These are phyloP conservation scores for Caenorhabditis panamensis DNA, from an alignment of 2,888 invertebrate species.

Conservation along the genomic window DNA sequence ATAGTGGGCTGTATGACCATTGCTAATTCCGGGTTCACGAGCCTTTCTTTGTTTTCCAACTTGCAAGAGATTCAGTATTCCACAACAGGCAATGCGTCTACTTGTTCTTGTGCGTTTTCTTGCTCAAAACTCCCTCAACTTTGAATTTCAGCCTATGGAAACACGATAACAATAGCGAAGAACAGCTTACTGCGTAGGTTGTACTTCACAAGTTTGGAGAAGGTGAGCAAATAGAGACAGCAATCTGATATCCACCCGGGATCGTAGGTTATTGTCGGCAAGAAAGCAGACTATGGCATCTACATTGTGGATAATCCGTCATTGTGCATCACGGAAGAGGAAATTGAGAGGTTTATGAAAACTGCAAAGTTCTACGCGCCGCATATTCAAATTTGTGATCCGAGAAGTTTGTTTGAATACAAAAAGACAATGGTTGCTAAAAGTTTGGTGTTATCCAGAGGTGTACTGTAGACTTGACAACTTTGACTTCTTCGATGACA, in stretches of 20 bases:
- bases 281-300: constrained; percentile 48
- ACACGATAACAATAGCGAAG: constrained; percentile 52
- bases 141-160: constrained; percentile 50
- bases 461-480: constrained; percentile 52
- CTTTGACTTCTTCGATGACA: constrained; percentile 50
- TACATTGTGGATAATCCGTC: constrained; percentile 60
- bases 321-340: constrained; percentile 41
- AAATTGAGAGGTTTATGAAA: constrained; percentile 36
- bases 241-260: constrained; percentile 24
- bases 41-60: constrained; percentile 37
- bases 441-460: constrained; percentile 20
- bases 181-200: constrained; percentile 52
- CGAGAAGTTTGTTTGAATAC: no score
- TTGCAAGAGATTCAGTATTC: constrained; percentile 43
- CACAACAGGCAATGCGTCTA: constrained; percentile 22
- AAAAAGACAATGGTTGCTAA: no score
- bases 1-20: constrained; percentile 55
- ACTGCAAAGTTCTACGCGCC: constrained; percentile 50
- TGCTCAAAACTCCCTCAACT: background rate
- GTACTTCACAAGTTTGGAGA: constrained; percentile 40
- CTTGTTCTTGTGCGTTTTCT: constrained; percentile 36
- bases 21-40: constrained; percentile 56
- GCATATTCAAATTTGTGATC: constrained; percentile 52
- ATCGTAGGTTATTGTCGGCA: constrained; percentile 23
- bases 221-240: constrained; percentile 44